These are phyloP conservation scores for Chrysina gloriosa DNA, from an alignment of 2,888 invertebrate species.

Conservation along the genomic window DNA sequence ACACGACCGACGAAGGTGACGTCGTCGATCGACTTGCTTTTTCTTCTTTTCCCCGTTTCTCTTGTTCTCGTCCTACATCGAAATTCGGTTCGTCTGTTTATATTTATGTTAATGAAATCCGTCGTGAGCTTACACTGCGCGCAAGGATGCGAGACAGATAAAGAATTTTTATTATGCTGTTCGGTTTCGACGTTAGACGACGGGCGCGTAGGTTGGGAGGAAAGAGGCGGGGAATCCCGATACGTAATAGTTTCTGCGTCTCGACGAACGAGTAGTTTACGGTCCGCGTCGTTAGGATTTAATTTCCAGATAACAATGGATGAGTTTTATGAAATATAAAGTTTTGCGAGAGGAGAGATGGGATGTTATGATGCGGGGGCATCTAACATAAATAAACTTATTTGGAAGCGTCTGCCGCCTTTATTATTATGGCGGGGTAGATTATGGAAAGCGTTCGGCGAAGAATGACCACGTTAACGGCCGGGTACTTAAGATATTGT, in stretches of 20 bases:
- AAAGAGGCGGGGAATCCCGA: too few species aligned
- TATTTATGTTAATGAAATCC: neutral
- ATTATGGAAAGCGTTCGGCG: neutral
- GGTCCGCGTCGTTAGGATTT: conserved; percentile 9
- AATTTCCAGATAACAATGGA: conserved; percentile 20
- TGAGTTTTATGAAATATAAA: conserved; percentile 17
- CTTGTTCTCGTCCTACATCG: neutral
- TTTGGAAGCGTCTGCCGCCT: neutral
- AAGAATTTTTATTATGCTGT: neutral
- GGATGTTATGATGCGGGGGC: too few species aligned
- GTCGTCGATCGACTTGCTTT: neutral
- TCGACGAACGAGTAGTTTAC: conserved; percentile 12
- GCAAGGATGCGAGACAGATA: neutral
- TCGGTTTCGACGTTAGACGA: too few species aligned
- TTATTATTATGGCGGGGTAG: neutral
- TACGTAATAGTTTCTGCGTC: conserved; percentile 2
- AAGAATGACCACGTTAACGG: neutral
- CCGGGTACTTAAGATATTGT: neutral
- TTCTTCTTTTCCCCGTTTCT: neutral
- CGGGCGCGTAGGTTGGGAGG: too few species aligned
- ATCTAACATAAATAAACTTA: conserved; percentile 10
- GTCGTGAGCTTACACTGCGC: neutral
- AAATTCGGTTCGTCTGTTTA: neutral
- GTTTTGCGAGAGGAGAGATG: neutral
- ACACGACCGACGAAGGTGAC: too few species aligned